Evolutionary conservation across 2,888 invertebrate genomes (phyloP).

Genomic region (Trachelus iudaicus): DNA sequence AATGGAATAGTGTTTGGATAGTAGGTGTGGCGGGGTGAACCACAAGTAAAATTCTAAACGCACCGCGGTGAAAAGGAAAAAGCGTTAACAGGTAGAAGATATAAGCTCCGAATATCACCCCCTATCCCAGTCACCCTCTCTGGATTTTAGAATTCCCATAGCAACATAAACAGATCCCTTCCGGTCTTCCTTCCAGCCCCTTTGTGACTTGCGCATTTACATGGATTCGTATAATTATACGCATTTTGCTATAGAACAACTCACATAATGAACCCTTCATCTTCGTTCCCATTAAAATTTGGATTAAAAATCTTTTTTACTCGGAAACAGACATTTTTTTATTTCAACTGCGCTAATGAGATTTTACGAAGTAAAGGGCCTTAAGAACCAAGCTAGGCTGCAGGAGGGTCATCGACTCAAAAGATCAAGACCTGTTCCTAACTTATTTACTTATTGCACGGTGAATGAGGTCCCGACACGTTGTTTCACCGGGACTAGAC

Average conservation of each 20-base stretch:
- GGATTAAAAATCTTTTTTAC: too few species aligned
- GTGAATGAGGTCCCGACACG: background rate
- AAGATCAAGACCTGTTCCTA: background rate
- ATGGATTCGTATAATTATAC: background rate
- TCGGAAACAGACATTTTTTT: background rate
- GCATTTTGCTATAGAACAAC: background rate
- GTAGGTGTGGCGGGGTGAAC: background rate
- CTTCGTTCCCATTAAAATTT: background rate
- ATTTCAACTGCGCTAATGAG: background rate
- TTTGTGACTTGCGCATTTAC: background rate
- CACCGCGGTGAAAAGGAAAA: background rate
- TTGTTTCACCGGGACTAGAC: background rate
- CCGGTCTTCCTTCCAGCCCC: background rate
- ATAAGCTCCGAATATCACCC: slow-evolving; percentile 28
- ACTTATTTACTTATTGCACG: background rate
- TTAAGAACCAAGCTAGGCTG: background rate
- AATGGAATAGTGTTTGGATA: background rate
- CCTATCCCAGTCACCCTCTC: slow-evolving; percentile 29
- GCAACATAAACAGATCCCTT: slow-evolving; percentile 57
- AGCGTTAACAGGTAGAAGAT: background rate
- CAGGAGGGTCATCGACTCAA: background rate
- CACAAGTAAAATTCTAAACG: background rate
- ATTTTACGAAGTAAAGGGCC: background rate
- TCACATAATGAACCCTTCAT: background rate
- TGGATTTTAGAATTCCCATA: slow-evolving; percentile 56